Base-by-base conservation (phyloP, 1,140 invertebrate genomes). In the Heliconius hewitsoni region DNA sequence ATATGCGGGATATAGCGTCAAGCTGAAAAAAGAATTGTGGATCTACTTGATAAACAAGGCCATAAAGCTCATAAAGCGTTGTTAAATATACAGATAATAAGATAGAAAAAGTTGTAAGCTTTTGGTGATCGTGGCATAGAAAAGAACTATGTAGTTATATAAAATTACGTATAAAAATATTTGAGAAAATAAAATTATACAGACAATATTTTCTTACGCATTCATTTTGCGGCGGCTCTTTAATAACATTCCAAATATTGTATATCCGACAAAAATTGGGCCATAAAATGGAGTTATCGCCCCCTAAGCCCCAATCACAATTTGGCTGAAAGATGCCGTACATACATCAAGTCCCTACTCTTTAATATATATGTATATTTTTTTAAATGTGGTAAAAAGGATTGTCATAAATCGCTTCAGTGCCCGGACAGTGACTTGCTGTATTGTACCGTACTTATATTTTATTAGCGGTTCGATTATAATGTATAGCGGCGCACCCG, bases 271-370 rank as follows among this genome's bases (percentile, higher is more conserved):
- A 88, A 91, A 91, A 93, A 92, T 92, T 91, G 89, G 87, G 84
- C 86, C 86, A 90, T 92, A 92, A 92, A 91, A 82, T 78, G 84
- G 87, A 87, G 88, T 92, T 93, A 93, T 92, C 81, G 87, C 81
- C 90, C 90, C 90, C 90, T 82, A 83, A 89, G 82, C 89, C 85
- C 90, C 87, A 92, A 93, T 91, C 91, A 89, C 87, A 90, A 89
- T 87, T 89, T 81, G 79, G 83, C 79, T 83, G 85, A 87, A 77
- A 79, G 78, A 80, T 77, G 72, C 80, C 71, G 42, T 74, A 77
- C 76, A 83, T 83, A 80, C 77, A 79, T 85, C 76, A 83, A 82
- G 82, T 82, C 78, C 34, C 66, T 76, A 81, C 66, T 70, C 30
- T 73, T 76, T 73, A 83, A 81, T 78, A 74, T 46, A 50, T 83